Evolutionary conservation across 2,888 invertebrate species (phyloP).

Genomic region (Chrysolina americana): DNA sequence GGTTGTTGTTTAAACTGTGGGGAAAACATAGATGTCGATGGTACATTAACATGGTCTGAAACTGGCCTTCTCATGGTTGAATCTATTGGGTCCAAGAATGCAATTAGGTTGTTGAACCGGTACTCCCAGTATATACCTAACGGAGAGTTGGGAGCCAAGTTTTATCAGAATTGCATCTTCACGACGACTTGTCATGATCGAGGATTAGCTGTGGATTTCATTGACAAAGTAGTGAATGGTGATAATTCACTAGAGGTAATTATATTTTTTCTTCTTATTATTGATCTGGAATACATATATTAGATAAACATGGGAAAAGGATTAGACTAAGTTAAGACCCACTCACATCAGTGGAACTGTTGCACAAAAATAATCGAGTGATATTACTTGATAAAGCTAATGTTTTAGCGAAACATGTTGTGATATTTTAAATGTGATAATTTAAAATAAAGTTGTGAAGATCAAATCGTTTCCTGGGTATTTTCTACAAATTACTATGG

Average conservation of each 20-base stretch:
- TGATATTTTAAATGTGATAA: too few relatives aligned
- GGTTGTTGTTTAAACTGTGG: slow-evolving; percentile 77
- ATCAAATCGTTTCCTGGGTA: too few relatives aligned
- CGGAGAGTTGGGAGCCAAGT: slow-evolving; percentile 75
- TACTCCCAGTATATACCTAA: slow-evolving; percentile 73
- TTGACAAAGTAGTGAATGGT: slow-evolving; percentile 35
- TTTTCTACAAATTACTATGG: too few relatives aligned
- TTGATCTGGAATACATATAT: too few relatives aligned
- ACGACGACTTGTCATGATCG: slow-evolving; percentile 37
- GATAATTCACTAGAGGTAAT: slow-evolving; percentile 42
- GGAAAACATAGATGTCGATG: slow-evolving; percentile 69
- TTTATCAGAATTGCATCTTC: slow-evolving; percentile 74
- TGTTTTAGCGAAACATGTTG: too few relatives aligned
- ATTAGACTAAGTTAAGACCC: too few relatives aligned
- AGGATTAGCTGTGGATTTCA: slow-evolving; percentile 42
- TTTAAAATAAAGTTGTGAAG: too few relatives aligned
- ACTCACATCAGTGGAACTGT: too few relatives aligned
- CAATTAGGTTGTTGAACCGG: slow-evolving; percentile 73
- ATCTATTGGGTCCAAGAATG: slow-evolving; percentile 74
- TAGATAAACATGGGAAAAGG: too few relatives aligned
- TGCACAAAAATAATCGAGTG: too few relatives aligned
- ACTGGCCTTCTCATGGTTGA: slow-evolving; percentile 75
- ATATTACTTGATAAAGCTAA: too few relatives aligned
- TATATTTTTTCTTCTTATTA: background rate
- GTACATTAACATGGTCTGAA: slow-evolving; percentile 75